Evolutionary conservation across 2,797 vertebrate genomes (phyloP), one percentile per base, ranked within the genome.

Genomic region (Enteromius paludinosus): DNA sequence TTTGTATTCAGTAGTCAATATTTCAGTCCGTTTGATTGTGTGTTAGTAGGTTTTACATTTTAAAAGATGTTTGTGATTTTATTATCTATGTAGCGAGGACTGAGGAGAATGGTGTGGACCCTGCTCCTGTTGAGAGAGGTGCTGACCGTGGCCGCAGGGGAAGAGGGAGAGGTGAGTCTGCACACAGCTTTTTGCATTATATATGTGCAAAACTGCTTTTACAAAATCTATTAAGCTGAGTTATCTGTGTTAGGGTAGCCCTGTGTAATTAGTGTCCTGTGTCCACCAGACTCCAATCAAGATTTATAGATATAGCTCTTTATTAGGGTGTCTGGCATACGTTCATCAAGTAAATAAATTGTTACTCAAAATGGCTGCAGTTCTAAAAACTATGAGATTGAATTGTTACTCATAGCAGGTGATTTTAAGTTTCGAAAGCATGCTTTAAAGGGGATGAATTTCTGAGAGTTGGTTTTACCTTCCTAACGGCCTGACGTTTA

Each of bases 51-150:
- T 6, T 52, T 33, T 14, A 25, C 6, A 35, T 83, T 8, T 47
- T 25, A 11, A 54, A 41, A 17, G 14, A 17, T 25, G 20, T 59
- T 5, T 79, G 1, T 52, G 7, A 49, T n/a, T 45, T 52, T 43
- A 17, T 64, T 38, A 30, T 2, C 17, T 38, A 18, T 35, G 20
- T 92, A 97, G 97, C 91, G 74, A 92, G 95, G 91, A 90, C 92
- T 76, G 97, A 98, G 92, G 97, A 98, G 92, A 99, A 99, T 49
- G 97, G 97, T 15, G 93, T 98, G 88, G 97, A 98, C 85, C 92
- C 82, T 86, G 91, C 76, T 78, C 95, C 95, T 86, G 93, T 92
- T 81, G 95, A 96, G 15, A 94, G 91, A 84, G 88, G 92, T 86
- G 92, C 93, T 23, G 89, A 96, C 33, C 92, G 92, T 86, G 93